phyloP scores from a whole-genome alignment of 2,113 vertebrate species.

The Xenotilapia leptura region DNA sequence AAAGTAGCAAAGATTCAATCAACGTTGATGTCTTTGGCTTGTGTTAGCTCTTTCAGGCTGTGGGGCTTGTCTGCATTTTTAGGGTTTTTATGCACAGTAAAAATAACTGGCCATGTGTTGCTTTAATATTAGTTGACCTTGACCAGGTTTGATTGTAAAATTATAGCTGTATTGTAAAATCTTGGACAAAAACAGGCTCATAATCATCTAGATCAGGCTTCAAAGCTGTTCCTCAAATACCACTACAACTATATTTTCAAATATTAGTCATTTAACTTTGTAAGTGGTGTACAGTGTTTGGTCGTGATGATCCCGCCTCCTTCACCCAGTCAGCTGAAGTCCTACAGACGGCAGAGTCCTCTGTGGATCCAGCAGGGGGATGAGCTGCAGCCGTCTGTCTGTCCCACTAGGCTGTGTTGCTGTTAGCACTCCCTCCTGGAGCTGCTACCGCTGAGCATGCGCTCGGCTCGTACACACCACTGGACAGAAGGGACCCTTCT shows the following conservation, averaged over 20 bases:
- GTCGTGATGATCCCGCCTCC: neutral
- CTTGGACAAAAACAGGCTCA: neutral
- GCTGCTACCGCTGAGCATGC: neutral
- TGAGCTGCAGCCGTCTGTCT: neutral
- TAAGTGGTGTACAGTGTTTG: neutral
- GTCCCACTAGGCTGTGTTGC: neutral
- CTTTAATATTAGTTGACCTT: neutral
- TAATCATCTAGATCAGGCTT: neutral
- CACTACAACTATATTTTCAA: neutral
- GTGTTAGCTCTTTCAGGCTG: neutral
- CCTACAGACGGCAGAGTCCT: neutral
- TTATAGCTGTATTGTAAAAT: neutral
- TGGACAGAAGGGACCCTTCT: neutral
- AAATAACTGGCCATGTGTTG: neutral
- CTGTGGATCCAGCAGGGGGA: neutral
- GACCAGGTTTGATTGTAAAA: neutral
- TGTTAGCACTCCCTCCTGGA: neutral
- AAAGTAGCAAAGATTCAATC: neutral
- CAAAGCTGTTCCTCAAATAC: neutral
- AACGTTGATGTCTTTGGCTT: neutral
- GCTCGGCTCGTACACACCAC: neutral
- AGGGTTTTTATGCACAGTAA: neutral
- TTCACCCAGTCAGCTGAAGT: neutral
- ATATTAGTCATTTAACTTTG: neutral
- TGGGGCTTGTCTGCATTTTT: neutral